These are phyloP conservation scores for Sphecodes monilicornis DNA, from an alignment of 2,888 invertebrate genomes.

Conservation along the genomic window DNA sequence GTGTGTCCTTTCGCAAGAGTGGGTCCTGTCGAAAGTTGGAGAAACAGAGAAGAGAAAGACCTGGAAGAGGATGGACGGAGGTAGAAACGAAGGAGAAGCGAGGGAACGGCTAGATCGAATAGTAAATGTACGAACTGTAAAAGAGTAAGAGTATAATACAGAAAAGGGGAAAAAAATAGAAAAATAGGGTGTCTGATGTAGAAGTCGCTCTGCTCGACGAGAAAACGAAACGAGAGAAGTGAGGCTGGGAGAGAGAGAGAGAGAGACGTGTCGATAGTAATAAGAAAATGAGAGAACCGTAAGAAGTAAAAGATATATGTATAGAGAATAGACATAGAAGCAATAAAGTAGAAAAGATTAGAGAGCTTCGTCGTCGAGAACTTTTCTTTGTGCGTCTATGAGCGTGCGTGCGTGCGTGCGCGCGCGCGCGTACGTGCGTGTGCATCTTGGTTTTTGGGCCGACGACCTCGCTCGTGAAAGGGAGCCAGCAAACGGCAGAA, in stretches of 20 bases:
- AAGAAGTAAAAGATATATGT: background rate
- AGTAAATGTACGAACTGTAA: background rate
- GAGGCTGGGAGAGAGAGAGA: background rate
- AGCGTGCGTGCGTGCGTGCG: constrained; percentile 63
- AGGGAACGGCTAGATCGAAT: constrained; percentile 12
- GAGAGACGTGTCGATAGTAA: background rate
- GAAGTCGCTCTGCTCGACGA: background rate
- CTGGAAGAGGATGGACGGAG: constrained; percentile 21
- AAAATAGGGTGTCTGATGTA: background rate
- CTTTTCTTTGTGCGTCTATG: constrained; percentile 70
- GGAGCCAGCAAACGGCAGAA: constrained; percentile 66
- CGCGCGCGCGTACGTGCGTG: constrained; percentile 67
- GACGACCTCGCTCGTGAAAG: constrained; percentile 75
- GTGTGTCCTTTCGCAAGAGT: background rate
- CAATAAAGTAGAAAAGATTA: background rate
- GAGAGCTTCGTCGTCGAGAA: constrained; percentile 50
- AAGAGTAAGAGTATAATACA: background rate
- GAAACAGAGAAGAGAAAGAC: background rate
- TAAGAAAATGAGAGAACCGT: background rate
- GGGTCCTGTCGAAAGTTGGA: background rate
- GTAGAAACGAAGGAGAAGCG: constrained; percentile 15
- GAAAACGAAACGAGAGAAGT: background rate
- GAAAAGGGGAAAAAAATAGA: background rate
- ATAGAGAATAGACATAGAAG: background rate
- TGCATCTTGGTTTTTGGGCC: constrained; percentile 71